phyloP scores from a whole-genome alignment of 1,140 invertebrate genomes.

The Colletes gigas region DNA sequence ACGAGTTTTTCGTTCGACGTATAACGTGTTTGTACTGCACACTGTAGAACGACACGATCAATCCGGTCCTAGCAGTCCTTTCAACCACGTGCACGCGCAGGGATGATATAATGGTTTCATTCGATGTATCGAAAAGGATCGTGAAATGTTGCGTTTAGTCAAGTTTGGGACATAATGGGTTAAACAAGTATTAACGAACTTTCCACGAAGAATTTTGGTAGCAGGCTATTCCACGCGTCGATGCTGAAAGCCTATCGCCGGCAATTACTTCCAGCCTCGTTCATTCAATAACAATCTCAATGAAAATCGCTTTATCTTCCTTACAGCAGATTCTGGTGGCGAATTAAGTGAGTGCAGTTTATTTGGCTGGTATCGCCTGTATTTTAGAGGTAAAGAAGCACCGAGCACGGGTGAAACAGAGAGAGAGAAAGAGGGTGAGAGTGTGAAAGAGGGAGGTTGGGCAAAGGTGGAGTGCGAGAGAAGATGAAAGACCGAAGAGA shows the following conservation, averaged over 20 bases:
- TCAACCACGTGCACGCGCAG: conserved; percentile 2
- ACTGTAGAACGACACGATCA: conserved; percentile 21
- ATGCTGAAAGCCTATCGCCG: not conserved
- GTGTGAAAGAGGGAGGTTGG: not conserved
- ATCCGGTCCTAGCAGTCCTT: conserved; percentile 16
- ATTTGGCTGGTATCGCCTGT: conserved; percentile 56
- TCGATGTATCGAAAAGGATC: not conserved
- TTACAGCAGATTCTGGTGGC: conserved; percentile 39
- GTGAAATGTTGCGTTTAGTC: no score
- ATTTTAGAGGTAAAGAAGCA: conserved; percentile 47
- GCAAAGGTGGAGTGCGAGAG: not conserved
- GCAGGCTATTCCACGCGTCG: no score
- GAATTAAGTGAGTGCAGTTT: conserved; percentile 64
- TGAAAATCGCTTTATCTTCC: conserved; percentile 62
- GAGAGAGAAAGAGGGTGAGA: not conserved
- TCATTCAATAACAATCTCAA: conserved; percentile 32
- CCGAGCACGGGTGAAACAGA: not conserved
- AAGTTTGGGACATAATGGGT: no score
- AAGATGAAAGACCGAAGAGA: conserved; percentile 16
- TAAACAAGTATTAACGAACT: no score
- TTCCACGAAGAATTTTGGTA: not conserved
- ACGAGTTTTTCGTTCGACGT: conserved; percentile 29
- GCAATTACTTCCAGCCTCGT: conserved; percentile 13
- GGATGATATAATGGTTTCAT: conserved; percentile 2
- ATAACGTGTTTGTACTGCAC: conserved; percentile 18